A percentile compares a stretch with the other conserved stretches of the same genome.
These are phyloP conservation scores for Parnassius apollo DNA, from an alignment of 2,888 invertebrate genomes.

Conservation along the genomic window DNA sequence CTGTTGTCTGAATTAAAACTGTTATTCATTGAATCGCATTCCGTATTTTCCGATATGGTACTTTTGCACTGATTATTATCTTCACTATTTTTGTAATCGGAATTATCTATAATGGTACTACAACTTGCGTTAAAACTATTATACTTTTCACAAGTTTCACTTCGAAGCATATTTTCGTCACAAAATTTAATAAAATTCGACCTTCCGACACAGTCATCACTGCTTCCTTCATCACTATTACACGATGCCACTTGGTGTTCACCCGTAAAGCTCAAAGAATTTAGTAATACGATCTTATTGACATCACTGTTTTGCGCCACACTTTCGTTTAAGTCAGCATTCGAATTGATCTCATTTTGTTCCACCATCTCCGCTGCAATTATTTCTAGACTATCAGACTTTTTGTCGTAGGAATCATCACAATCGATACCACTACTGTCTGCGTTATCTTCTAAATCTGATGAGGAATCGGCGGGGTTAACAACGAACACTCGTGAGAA, in stretches of 20 bases:
- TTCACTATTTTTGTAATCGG: slow-evolving; percentile 57
- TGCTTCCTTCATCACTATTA: slow-evolving; percentile 46
- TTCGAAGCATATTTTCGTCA: slow-evolving; percentile 71
- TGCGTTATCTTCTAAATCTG: slow-evolving; percentile 81
- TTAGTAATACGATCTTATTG: slow-evolving; percentile 58
- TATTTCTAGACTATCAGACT: slow-evolving; percentile 68
- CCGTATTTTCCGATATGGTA: slow-evolving; percentile 56
- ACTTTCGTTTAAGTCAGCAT: slow-evolving; percentile 46
- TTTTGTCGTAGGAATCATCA: slow-evolving; percentile 83
- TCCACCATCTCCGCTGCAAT: slow-evolving; percentile 53
- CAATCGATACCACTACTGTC: slow-evolving; percentile 82
- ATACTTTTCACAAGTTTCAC: slow-evolving; percentile 69
- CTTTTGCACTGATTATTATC: slow-evolving; percentile 55
- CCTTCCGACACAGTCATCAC: slow-evolving; percentile 43
- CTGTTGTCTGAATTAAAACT: slow-evolving; percentile 52
- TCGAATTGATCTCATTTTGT: slow-evolving; percentile 51
- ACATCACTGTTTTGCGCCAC: slow-evolving; percentile 46
- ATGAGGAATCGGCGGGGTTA: slow-evolving; percentile 83
- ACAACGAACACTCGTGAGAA: slow-evolving; percentile 86
- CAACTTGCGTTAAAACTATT: slow-evolving; percentile 70
- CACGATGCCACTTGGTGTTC: slow-evolving; percentile 56
- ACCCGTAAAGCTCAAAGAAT: slow-evolving; percentile 63
- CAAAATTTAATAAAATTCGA: slow-evolving; percentile 62
- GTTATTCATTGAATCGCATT: slow-evolving; percentile 62
- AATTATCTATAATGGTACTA: slow-evolving; percentile 54